These are phyloP conservation scores for Danio choprae DNA, from an alignment of 2,797 vertebrate species.

Conservation along the genomic window DNA sequence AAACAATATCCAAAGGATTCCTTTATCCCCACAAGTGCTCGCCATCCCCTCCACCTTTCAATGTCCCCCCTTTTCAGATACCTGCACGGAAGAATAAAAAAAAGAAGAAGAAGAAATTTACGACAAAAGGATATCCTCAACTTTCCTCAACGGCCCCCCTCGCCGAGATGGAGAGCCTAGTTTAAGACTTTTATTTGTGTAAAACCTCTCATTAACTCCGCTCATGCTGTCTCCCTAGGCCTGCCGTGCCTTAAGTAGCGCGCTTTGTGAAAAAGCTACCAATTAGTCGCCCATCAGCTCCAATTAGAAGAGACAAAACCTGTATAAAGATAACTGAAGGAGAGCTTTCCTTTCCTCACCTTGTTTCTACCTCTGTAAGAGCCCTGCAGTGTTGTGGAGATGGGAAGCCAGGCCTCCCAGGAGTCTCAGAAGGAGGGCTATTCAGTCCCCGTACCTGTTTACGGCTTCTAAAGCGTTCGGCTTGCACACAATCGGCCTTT, in stretches of 20 bases:
- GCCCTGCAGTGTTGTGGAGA: slow-evolving; percentile 84
- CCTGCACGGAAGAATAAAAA: slow-evolving; percentile 76
- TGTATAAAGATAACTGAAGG: slow-evolving; percentile 97
- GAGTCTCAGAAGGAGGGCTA: slow-evolving; percentile 87
- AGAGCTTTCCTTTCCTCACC: slow-evolving; percentile 59
- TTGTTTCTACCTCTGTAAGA: slow-evolving; percentile 72
- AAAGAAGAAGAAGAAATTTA: slow-evolving; percentile 72
- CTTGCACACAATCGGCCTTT: slow-evolving; percentile 92
- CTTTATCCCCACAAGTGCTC: slow-evolving; percentile 83
- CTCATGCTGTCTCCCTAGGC: slow-evolving; percentile 88
- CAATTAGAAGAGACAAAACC: slow-evolving; percentile 99
- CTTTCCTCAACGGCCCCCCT: slow-evolving; percentile 75
- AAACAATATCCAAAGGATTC: slow-evolving; percentile 80
- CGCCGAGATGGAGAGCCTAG: slow-evolving; percentile 72
- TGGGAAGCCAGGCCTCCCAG: slow-evolving; percentile 90
- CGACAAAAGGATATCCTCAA: slow-evolving; percentile 83
- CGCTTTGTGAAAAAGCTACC: slow-evolving; percentile 89
- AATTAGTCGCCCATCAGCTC: slow-evolving; percentile 99
- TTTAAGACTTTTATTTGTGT: slow-evolving; percentile 82
- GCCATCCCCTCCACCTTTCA: slow-evolving; percentile 72
- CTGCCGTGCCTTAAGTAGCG: slow-evolving; percentile 88
- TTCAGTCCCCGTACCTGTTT: slow-evolving; percentile 94
- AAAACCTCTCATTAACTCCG: slow-evolving; percentile 97
- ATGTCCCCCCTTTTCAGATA: slow-evolving; percentile 81
- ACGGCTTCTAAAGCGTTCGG: slow-evolving; percentile 85